Percentiles rank a stretch among this genome's conserved stretches.
These are phyloP conservation scores for Griposia aprilina DNA, from an alignment of 2,888 invertebrate species.

Conservation along the genomic window DNA sequence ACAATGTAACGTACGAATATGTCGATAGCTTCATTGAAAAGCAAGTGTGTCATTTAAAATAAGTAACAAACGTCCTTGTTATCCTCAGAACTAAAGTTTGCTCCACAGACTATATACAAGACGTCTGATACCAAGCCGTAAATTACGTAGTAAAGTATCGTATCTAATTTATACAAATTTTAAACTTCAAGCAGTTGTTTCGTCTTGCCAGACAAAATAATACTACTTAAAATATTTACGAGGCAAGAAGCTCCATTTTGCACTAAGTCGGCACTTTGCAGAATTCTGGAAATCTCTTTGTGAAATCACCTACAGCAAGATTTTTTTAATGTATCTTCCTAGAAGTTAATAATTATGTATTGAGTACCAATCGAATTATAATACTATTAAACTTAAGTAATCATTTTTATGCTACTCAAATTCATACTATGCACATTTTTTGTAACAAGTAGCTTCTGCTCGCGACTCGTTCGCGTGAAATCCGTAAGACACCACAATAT, in stretches of 20 bases:
- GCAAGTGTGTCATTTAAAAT: conserved; percentile 26
- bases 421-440: not conserved
- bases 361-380: not conserved
- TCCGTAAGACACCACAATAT: too few relatives aligned
- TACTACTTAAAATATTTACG: conserved; percentile 64
- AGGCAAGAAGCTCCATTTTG: conserved; percentile 48
- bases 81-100: conserved; percentile 9
- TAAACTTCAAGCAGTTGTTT: conserved; percentile 48
- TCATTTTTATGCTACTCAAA: not conserved
- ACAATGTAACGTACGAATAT: not conserved
- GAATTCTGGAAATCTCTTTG: conserved; percentile 45
- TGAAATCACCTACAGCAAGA: conserved; percentile 23
- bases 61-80: conserved; percentile 22
- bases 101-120: conserved; percentile 9
- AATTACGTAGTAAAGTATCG: conserved; percentile 37
- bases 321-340: conserved; percentile 31
- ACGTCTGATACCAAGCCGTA: conserved; percentile 32
- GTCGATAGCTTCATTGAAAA: conserved; percentile 18
- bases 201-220: conserved; percentile 59
- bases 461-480: too few relatives aligned
- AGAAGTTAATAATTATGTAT: conserved; percentile 7
- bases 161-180: conserved; percentile 59
- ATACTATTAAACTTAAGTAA: not conserved
- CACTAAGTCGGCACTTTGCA: conserved; percentile 33
- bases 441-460: not conserved